Conservation (phyloP, 2,888 invertebrate species). For the Mamestra brassicae region DNA sequence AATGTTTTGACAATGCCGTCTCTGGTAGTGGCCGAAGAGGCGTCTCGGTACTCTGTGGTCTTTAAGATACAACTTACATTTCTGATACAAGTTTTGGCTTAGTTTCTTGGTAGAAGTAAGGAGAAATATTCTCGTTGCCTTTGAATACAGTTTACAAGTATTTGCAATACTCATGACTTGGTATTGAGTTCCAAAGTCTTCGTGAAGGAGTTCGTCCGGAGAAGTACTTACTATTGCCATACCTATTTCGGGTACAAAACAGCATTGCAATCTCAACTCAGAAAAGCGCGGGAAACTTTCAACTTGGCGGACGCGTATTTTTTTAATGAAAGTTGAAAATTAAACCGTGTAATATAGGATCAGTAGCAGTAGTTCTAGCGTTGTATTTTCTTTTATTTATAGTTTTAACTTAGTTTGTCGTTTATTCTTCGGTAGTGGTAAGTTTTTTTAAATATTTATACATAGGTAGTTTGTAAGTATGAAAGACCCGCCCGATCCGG, state of each 20-base stretch:
- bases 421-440: no score
- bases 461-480: no score
- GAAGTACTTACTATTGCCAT: not conserved
- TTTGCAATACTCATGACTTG: constrained; percentile 10
- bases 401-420: no score
- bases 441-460: no score
- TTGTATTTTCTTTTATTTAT: no score
- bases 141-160: constrained; percentile 26
- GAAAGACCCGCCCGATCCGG: no score
- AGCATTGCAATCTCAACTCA: no score
- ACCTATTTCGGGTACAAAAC: not conserved
- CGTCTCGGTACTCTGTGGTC: not conserved
- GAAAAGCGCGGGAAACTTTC: no score
- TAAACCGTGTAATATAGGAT: no score
- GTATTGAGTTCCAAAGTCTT: not conserved
- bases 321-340: no score
- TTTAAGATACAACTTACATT: not conserved
- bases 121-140: constrained; percentile 6
- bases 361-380: no score
- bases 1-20: not conserved
- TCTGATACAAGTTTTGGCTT: not conserved
- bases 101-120: not conserved
- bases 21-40: not conserved
- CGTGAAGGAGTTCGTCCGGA: not conserved
- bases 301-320: no score